Evolutionary conservation across 2,113 vertebrate species (phyloP).

Genomic region (Cisticola juncidis): DNA sequence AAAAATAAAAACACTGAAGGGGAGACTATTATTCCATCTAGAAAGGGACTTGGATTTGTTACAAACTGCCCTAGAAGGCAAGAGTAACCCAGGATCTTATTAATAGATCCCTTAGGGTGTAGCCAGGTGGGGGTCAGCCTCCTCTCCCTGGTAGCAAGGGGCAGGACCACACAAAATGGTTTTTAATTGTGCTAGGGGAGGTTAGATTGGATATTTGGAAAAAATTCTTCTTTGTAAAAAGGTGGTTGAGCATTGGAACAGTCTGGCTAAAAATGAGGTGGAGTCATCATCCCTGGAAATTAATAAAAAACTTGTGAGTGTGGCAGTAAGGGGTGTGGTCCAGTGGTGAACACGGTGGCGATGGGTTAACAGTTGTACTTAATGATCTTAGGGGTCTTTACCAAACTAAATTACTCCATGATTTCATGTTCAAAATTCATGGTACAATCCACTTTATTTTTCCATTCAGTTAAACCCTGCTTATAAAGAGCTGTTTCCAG

Average conservation of each 20-base stretch:
- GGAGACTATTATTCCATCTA: not conserved
- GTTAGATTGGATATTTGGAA: not conserved
- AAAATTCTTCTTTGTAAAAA: not conserved
- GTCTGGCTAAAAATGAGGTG: not conserved
- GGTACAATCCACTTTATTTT: not conserved
- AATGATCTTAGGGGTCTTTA: not conserved
- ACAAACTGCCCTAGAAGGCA: not conserved
- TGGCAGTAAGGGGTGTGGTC: fast-evolving
- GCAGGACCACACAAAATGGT: not conserved
- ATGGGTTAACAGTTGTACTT: not conserved
- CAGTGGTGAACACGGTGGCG: not conserved
- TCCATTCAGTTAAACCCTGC: not conserved
- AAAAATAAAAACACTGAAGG: not conserved
- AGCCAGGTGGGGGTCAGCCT: not conserved
- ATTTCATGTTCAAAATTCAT: not conserved
- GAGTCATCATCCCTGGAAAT: not conserved
- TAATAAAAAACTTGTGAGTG: not conserved
- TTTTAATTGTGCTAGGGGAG: not conserved
- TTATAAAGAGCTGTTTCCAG: not conserved
- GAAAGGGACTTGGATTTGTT: not conserved
- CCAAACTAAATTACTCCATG: not conserved
- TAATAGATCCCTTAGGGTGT: not conserved
- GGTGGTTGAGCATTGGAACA: not conserved
- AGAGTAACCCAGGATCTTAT: not conserved
- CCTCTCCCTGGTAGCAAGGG: not conserved